Evolutionary conservation across 2,113 vertebrate genomes (phyloP), one percentile per base, ranked within the genome.

Genomic region (Hippocampus guttulatus): DNA sequence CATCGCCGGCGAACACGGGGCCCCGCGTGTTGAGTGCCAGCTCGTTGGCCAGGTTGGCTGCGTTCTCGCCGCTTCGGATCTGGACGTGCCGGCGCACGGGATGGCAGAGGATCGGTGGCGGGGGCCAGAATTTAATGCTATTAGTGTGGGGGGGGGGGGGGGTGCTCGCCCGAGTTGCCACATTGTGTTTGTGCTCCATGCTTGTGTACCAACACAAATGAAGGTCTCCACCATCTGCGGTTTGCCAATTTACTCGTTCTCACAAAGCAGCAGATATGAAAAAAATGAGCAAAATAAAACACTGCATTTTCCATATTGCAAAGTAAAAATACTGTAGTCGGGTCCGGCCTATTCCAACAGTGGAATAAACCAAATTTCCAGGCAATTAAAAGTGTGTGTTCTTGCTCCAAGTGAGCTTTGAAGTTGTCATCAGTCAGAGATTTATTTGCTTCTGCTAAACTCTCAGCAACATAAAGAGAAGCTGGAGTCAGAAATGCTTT

Each of bases 41-140:
- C 88, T 99, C 97, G 58, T 98, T 98, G 89, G 97, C 97, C 77
- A 98, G 92, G 87, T 94, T 97, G 71, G 96, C 97, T 14, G 97
- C 97, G 11, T 98, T 99, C 90, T 99, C 96, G 38, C 97, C 97
- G 65, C 95, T 98, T 86, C 96, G 93, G 76, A 98, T 99, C 97
- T 99, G 83, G 69, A 87, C 81, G 70, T 47, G 47, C 15, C 47
- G 3, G 47, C 47, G 47, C 14, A 16, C 14, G 3, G 18, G 21
- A 9, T 54, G 51, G 21, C 20, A n/a, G 21, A n/a, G 8, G 21
- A 18, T 51, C 5, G 49, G 23, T 63, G 62, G 76, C 63, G 65
- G 0, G 21, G 40, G 41, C n/a, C 41, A 47, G 64, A 47, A 15
- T 47, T 38, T 47, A 47, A 65, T 65, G 43, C 23, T n/a, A 25